Percentiles rank a stretch among this genome's conserved stretches.
phyloP scores from a whole-genome alignment of 2,113 vertebrate species.

The human (Homo sapiens) region DNA sequence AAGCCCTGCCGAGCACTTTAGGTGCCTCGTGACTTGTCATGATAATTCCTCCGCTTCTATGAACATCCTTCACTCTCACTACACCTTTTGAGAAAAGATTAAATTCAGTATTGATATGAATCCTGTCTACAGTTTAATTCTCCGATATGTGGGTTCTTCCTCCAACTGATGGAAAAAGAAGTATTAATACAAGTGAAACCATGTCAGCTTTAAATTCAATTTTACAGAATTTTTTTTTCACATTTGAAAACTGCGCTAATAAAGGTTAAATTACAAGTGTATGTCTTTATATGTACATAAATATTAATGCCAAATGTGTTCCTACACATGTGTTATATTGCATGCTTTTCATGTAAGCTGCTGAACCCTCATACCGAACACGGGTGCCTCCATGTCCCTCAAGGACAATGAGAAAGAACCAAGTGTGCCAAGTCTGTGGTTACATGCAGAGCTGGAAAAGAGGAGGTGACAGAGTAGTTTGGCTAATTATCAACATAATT shows the following conservation, averaged over 20 bases:
- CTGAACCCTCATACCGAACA: not conserved
- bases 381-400: not conserved
- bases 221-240: not conserved
- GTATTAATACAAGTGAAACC: not conserved
- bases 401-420: not conserved
- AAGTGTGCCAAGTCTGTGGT: too few relatives aligned
- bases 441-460: not conserved
- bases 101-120: not conserved
- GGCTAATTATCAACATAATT: not conserved
- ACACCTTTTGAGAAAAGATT: not conserved
- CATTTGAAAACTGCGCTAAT: not conserved
- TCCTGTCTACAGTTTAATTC: not conserved
- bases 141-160: not conserved
- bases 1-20: fast-evolving
- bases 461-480: not conserved
- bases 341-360: not conserved
- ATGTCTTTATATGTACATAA: not conserved
- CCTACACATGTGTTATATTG: too few relatives aligned
- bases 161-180: not conserved
- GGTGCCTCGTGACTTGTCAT: fast-evolving
- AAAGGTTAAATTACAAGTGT: not conserved
- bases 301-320: not conserved
- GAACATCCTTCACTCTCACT: not conserved
- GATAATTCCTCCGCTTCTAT: not conserved
- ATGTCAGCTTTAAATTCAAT: not conserved